A percentile compares a stretch with the other conserved stretches of the same genome.
These are phyloP conservation scores for Fragariocoptes setiger DNA, from an alignment of 1,140 invertebrate species.

Conservation along the genomic window DNA sequence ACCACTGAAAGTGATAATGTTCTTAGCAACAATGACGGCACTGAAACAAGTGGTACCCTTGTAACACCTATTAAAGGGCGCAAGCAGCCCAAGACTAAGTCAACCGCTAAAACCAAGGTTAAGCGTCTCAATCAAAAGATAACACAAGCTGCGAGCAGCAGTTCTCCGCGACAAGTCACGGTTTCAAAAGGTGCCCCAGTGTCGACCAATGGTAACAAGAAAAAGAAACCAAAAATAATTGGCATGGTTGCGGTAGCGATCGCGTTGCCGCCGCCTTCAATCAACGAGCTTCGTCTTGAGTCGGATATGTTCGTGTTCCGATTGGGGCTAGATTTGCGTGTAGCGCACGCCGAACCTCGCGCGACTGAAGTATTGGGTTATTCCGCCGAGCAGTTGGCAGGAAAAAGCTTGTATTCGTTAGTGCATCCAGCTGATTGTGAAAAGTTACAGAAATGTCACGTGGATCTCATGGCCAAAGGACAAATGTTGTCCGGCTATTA, in stretches of 20 bases:
- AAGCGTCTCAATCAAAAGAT: conserved; percentile 1
- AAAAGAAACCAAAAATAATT: conserved; percentile 16
- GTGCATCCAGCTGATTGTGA: conserved; percentile 80
- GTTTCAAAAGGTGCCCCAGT: neutral
- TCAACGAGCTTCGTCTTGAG: conserved; percentile 79
- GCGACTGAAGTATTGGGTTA: conserved; percentile 73
- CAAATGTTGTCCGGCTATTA: conserved; percentile 86
- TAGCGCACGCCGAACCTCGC: conserved; percentile 81
- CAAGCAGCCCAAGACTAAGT: too few species aligned
- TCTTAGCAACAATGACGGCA: neutral
- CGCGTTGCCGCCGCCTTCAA: conserved; percentile 68
- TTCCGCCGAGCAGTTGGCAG: conserved; percentile 61
- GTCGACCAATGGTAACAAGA: neutral
- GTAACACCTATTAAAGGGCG: too few species aligned
- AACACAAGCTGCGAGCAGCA: neutral
- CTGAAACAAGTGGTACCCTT: neutral
- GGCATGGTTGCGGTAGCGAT: conserved; percentile 80
- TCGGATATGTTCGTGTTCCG: conserved; percentile 85
- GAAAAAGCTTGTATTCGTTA: conserved; percentile 63
- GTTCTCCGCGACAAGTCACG: neutral
- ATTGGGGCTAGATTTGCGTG: conserved; percentile 73
- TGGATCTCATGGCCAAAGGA: conserved; percentile 73
- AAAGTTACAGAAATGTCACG: conserved; percentile 61
- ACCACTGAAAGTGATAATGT: neutral
- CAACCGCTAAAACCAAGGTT: too few species aligned